phyloP scores from a whole-genome alignment of 2,888 invertebrate genomes.

The Blastobasis adustella region DNA sequence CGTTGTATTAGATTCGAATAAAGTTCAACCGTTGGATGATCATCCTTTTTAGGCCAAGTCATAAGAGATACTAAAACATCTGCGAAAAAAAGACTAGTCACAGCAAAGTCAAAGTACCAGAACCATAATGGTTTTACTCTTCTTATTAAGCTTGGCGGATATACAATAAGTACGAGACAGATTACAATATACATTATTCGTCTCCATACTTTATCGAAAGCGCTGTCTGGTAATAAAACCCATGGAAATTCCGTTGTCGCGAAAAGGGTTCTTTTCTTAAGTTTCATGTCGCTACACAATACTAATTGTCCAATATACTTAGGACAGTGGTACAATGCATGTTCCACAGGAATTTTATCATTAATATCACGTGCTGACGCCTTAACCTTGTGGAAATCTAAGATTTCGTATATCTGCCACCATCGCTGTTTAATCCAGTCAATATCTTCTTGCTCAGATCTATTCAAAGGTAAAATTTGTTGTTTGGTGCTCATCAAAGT shows the following conservation, averaged over 20 bases:
- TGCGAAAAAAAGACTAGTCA: background rate
- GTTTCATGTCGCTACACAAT: conserved; percentile 38
- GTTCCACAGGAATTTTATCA: conserved; percentile 38
- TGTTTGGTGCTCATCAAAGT: background rate
- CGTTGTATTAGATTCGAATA: too few relatives aligned
- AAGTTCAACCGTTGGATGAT: too few relatives aligned
- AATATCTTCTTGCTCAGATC: conserved; percentile 5
- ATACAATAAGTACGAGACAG: conserved; percentile 34
- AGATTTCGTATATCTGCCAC: conserved; percentile 1
- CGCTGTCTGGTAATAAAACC: conserved; percentile 42
- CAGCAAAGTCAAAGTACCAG: background rate
- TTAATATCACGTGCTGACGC: conserved; percentile 8
- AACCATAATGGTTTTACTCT: conserved; percentile 30
- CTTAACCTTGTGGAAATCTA: conserved; percentile 23
- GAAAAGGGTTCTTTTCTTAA: conserved; percentile 45
- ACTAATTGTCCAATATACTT: conserved; percentile 59
- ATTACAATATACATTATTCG: conserved; percentile 38
- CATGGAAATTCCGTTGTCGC: conserved; percentile 46
- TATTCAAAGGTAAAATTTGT: conserved; percentile 1
- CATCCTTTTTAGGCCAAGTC: too few relatives aligned
- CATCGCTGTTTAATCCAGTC: conserved; percentile 5
- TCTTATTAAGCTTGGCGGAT: conserved; percentile 39
- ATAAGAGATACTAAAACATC: background rate
- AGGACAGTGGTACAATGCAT: conserved; percentile 48
- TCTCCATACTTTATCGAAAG: conserved; percentile 38